These are phyloP conservation scores for Lagocephalus sceleratus DNA, from an alignment of 2,797 vertebrate genomes.

Conservation along the genomic window DNA sequence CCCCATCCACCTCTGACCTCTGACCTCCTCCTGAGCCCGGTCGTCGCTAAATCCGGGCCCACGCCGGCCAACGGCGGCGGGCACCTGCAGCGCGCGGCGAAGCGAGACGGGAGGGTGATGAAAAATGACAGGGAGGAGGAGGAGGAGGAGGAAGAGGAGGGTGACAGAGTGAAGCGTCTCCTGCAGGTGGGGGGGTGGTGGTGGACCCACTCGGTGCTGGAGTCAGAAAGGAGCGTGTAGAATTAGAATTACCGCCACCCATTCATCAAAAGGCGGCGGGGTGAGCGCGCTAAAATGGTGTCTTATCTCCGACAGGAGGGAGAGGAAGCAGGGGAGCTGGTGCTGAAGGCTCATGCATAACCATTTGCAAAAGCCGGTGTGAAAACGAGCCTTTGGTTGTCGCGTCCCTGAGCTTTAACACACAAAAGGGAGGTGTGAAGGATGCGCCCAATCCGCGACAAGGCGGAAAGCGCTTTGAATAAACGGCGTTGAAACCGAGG, in stretches of 20 bases:
- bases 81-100: too few species aligned
- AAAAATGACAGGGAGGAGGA: constrained; percentile 32
- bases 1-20: constrained; percentile 32
- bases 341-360: constrained; percentile 45
- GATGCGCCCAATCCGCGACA: background rate
- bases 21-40: constrained; percentile 11
- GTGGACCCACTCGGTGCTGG: too few species aligned
- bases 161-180: constrained; percentile 35
- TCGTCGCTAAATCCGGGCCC: background rate
- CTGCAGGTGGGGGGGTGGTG: constrained; percentile 41
- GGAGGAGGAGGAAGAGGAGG: too few species aligned
- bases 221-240: constrained; percentile 23
- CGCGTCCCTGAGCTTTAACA: constrained; percentile 32
- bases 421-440: constrained; percentile 47
- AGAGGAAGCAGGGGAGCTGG: constrained; percentile 1
- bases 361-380: constrained; percentile 25
- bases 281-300: constrained; percentile 10
- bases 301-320: constrained; percentile 27
- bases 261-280: constrained; percentile 36
- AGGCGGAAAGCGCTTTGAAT: too few species aligned
- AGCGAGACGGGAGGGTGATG: background rate
- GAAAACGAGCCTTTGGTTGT: constrained; percentile 26
- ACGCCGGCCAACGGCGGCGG: too few species aligned
- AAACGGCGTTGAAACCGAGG: background rate
- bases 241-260: constrained; percentile 25